Conservation (phyloP, 2,797 vertebrate genomes). For the Enteromius fasciolatus region DNA sequence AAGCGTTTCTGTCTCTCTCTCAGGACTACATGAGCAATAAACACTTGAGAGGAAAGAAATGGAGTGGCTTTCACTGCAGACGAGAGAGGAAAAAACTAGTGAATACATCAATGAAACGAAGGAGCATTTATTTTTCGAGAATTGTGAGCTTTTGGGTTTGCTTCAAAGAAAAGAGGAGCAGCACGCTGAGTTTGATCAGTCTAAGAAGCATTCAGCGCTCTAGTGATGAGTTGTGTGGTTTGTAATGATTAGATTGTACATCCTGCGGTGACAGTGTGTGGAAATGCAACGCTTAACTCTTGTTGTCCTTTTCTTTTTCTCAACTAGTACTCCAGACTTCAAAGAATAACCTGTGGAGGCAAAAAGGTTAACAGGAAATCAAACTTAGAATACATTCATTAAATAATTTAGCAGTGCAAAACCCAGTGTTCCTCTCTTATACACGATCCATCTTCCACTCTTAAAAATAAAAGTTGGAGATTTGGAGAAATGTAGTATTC, state of each 20-base stretch:
- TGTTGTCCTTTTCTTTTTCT: neutral
- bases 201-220: neutral
- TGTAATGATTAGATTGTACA: conserved; percentile 1
- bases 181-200: neutral
- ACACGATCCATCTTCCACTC: neutral
- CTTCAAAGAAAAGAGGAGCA: neutral
- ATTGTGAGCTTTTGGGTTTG: conserved; percentile 1
- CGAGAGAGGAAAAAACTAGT: neutral
- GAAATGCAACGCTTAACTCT: neutral
- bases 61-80: conserved; percentile 10
- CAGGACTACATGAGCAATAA: neutral
- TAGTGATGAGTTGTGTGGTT: neutral
- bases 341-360: neutral
- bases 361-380: neutral
- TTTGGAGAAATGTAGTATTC: neutral
- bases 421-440: neutral
- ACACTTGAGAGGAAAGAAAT: conserved; percentile 19
- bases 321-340: neutral
- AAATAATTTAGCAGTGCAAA: neutral
- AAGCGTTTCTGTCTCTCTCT: neutral
- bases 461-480: neutral
- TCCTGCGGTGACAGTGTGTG: neutral
- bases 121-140: neutral
- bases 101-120: neutral
- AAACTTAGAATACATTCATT: neutral